These are phyloP conservation scores for Numenius arquata DNA, from an alignment of 2,113 vertebrate genomes.

Conservation along the genomic window DNA sequence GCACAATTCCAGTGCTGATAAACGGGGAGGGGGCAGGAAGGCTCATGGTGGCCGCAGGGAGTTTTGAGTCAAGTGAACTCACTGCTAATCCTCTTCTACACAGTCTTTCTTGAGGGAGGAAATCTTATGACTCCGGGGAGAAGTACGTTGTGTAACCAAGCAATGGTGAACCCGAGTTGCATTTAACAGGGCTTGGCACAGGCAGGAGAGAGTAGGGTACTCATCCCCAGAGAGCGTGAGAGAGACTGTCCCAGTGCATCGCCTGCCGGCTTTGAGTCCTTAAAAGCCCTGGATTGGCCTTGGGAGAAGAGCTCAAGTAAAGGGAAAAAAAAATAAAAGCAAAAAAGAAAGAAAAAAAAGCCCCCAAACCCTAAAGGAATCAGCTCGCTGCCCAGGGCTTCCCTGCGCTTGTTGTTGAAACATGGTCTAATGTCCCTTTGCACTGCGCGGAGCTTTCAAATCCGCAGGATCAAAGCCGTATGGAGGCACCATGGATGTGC, in stretches of 20 bases:
- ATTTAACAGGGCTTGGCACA: constrained; percentile 43
- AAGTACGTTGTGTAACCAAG: constrained; percentile 49
- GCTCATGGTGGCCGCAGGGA: not conserved
- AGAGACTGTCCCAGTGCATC: not conserved
- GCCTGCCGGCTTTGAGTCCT: not conserved
- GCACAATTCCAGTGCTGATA: not conserved
- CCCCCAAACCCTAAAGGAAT: not conserved
- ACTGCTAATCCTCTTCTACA: constrained; percentile 37
- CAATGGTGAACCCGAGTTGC: constrained; percentile 3
- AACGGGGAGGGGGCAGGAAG: not conserved
- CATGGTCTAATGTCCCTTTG: not conserved
- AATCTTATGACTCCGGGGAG: constrained; percentile 36
- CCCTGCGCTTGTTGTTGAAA: not conserved
- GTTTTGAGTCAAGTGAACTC: not conserved
- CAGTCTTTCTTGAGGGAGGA: not conserved
- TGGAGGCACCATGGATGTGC: not conserved
- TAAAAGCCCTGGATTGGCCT: constrained; percentile 16
- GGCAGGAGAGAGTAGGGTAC: not conserved
- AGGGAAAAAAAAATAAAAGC: fast-evolving
- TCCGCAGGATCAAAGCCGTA: not conserved
- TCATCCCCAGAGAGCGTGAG: constrained; percentile 37
- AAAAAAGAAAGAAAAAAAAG: fast-evolving
- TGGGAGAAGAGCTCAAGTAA: not conserved
- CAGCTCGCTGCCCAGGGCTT: not conserved
- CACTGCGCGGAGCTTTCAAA: not conserved